A percentile compares a stretch with the other conserved stretches of the same genome.
Evolutionary conservation across 2,113 vertebrate species (phyloP).

Genomic region (Psephotus haematonotus): DNA sequence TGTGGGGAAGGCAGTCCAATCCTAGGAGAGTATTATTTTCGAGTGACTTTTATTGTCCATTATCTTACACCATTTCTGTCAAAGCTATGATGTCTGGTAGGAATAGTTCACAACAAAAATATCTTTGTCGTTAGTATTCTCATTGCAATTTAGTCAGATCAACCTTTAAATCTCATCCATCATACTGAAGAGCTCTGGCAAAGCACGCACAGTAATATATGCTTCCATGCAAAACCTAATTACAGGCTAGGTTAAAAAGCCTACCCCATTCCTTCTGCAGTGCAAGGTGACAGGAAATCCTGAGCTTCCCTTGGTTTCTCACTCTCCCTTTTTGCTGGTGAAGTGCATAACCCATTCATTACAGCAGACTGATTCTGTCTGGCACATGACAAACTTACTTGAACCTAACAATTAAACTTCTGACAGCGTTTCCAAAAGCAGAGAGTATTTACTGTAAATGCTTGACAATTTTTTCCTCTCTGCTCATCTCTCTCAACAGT

Average conservation of each 20-base stretch:
- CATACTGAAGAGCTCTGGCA: conserved; percentile 67
- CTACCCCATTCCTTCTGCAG: conserved; percentile 38
- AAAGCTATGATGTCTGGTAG: conserved; percentile 65
- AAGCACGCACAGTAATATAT: conserved; percentile 46
- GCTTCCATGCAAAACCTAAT: conserved; percentile 63
- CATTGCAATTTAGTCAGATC: conserved; percentile 43
- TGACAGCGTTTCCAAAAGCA: conserved; percentile 63
- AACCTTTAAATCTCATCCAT: conserved; percentile 62
- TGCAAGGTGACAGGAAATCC: conserved; percentile 55
- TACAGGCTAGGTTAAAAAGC: conserved; percentile 62
- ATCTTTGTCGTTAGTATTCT: conserved; percentile 65
- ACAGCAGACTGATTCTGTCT: conserved; percentile 68
- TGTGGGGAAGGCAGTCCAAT: conserved; percentile 37
- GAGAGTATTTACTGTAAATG: conserved; percentile 69
- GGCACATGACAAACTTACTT: conserved; percentile 67
- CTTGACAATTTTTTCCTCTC: conserved; percentile 63
- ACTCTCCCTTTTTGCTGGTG: conserved; percentile 62
- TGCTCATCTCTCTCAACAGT: conserved; percentile 58
- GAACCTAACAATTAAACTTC: conserved; percentile 71
- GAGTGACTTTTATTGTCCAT: conserved; percentile 78
- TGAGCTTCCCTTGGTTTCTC: conserved; percentile 50
- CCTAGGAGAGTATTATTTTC: conserved; percentile 75
- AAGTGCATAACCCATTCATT: conserved; percentile 38
- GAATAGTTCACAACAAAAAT: conserved; percentile 65
- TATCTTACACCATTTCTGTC: conserved; percentile 70